Evolutionary conservation across 2,888 invertebrate species (phyloP), one percentile per base, ranked within the genome.

Genomic region (Sinotaia quadrata): DNA sequence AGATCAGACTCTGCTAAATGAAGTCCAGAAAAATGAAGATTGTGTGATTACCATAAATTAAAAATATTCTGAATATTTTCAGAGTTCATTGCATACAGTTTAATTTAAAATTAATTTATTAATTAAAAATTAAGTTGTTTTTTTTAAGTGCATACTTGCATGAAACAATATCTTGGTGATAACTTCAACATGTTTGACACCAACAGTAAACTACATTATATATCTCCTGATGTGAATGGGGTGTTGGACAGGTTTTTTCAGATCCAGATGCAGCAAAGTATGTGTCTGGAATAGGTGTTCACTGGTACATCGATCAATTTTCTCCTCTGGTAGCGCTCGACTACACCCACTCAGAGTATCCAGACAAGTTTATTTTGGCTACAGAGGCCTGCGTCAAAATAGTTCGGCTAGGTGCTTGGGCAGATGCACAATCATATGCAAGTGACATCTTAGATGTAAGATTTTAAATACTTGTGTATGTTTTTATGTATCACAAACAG

Each of bases 231-330:
- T n/a, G n/a, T n/a, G n/a, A n/a, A n/a, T n/a, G n/a, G n/a, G n/a
- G n/a, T 41, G 41, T 7, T 57, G 37, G 58, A 54, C 61, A 88
- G 87, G 78, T 89, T 3, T 78, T 86, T 21, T 74, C 78, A 12
- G 85, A 89, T 69, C 73, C 81, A 4, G 77, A 79, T n/a, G 86
- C 88, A 0, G 76, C 81, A 4, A 78, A 85, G 56, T 89, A 86
- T 72, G 85, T 95, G 0, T 92, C 93, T 81, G 95, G 95, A 2
- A 90, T 94, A 49, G 93, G 92, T 21, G 89, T 95, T 4, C 96
- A 97, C 87, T 96, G 95, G 93, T 97, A 97, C 86, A 90, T 90
- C 69, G 93, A 95, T 87, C 84, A 87, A 29, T 84, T 92, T 34
- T 84, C 91, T 37, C 90, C 93, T 0, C 85, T 92, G 0, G 29